These are phyloP conservation scores for Drepana falcataria DNA, from an alignment of 2,888 invertebrate species.

Conservation along the genomic window DNA sequence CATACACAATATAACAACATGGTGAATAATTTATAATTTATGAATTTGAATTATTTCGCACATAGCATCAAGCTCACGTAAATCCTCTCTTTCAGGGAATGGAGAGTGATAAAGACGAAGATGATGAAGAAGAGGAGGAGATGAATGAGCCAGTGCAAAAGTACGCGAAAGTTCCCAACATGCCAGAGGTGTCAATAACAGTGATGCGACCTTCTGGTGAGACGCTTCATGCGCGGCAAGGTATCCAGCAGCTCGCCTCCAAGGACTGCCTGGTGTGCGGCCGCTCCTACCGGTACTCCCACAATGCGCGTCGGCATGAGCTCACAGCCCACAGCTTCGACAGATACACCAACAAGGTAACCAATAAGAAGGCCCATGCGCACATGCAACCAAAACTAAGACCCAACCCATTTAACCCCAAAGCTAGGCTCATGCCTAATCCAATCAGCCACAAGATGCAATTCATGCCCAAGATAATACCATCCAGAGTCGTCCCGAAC, in stretches of 20 bases:
- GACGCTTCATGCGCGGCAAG: slow-evolving; percentile 64
- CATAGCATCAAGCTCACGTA: neutral
- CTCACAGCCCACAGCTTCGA: slow-evolving; percentile 70
- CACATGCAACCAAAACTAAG: slow-evolving; percentile 64
- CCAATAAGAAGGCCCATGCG: slow-evolving; percentile 44
- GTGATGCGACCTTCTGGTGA: slow-evolving; percentile 70
- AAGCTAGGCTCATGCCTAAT: slow-evolving; percentile 71
- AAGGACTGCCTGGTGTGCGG: slow-evolving; percentile 74
- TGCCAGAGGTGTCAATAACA: slow-evolving; percentile 72
- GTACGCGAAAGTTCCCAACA: slow-evolving; percentile 44
- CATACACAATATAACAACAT: neutral
- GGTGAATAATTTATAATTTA: slow-evolving; percentile 3
- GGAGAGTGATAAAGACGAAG: slow-evolving; percentile 66
- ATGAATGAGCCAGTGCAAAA: slow-evolving; percentile 31
- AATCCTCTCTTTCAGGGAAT: slow-evolving; percentile 49
- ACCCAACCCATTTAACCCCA: slow-evolving; percentile 73
- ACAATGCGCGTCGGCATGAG: slow-evolving; percentile 72
- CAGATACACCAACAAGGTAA: slow-evolving; percentile 70
- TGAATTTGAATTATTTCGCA: neutral
- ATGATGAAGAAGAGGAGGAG: slow-evolving; percentile 58
- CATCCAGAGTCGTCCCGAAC: slow-evolving; percentile 48
- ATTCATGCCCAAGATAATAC: slow-evolving; percentile 48
- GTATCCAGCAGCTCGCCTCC: slow-evolving; percentile 71
- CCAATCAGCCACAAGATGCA: slow-evolving; percentile 70
- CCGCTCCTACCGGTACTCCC: slow-evolving; percentile 71